These are phyloP conservation scores for Axinella damicornis DNA, from an alignment of 37 sponge, comb jelly and placozoan genomes.

Conservation along the genomic window DNA sequence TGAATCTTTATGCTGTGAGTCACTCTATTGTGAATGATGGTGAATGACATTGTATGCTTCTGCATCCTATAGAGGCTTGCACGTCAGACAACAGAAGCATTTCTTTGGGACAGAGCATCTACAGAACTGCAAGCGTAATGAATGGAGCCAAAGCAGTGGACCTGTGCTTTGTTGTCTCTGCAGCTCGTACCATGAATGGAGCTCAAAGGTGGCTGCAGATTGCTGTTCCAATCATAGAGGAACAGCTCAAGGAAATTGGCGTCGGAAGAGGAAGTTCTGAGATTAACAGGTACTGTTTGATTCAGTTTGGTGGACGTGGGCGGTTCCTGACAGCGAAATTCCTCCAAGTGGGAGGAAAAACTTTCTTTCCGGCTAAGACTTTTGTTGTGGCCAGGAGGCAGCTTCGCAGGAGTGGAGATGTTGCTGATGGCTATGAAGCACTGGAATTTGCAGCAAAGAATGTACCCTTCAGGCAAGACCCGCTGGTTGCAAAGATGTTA, in stretches of 20 bases:
- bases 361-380: constrained; percentile 15
- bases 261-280: constrained; percentile 1
- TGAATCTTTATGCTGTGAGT: no score
- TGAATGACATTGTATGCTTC: no score
- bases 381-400: constrained; percentile 28
- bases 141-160: constrained; percentile 38
- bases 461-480: constrained; percentile 38
- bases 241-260: not conserved
- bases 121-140: not conserved
- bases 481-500: constrained; percentile 4
- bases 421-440: constrained; percentile 64
- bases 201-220: constrained; percentile 52
- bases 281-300: constrained; percentile 52
- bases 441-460: constrained; percentile 23
- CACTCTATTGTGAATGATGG: no score
- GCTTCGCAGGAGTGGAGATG: not conserved
- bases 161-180: constrained; percentile 46
- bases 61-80: no score
- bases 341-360: constrained; percentile 1
- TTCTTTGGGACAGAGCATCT: not conserved
- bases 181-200: not conserved
- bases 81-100: no score
- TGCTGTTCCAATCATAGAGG: constrained; percentile 26
- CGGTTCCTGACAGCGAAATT: not conserved
- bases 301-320: constrained; percentile 49